Evolutionary conservation across 2,113 vertebrate genomes (phyloP), one percentile per base, ranked within the genome.

Genomic region (Siniperca chuatsi): DNA sequence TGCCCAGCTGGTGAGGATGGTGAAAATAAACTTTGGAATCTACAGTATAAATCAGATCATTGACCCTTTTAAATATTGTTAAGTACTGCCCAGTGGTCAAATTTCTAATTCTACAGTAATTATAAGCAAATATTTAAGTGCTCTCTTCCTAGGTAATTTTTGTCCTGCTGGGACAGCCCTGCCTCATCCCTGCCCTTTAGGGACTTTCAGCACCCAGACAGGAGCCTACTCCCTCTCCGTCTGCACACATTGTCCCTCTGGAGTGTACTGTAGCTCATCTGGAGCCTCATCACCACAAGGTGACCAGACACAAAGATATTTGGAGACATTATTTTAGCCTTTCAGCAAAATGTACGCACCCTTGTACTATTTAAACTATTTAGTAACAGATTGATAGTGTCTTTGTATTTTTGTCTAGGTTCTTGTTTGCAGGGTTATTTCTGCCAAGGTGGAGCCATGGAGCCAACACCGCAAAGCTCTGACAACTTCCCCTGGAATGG

Each of bases 201-300:
- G 97, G 35, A 97, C 97, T 0, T 86, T 97, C 58, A 97, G 92
- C 44, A 65, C 93, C 29, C 69, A 87, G 76, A 95, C 95, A 74
- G 96, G 96, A 4, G 94, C 96, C 0, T 4, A 89, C 44, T 96
- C 96, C 0, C 71, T 64, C 8, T 72, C 90, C 1, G 92, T 94
- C 72, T 99, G 98, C 93, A 94, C 92, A 67, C 90, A 90, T 10
- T 99, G 98, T 86, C 97, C 97, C 0, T 89, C 90, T 79, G 98
- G 98, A 35, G 85, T 85, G 0, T 98, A 94, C 89, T 99, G 98
- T 88, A 87, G 92, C 61, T 95, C 93, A 40, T 91, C 95, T 18
- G 98, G 97, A 84, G 95, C 95, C 37, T 89, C 95, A 73, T 79
- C 95, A 44, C 96, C 98, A 2, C 94, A 97, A 85, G 98, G 98